A percentile compares a stretch with the other conserved stretches of the same genome.
phyloP scores from a whole-genome alignment of 2,797 vertebrate species.

The Lepus oiostolus region DNA sequence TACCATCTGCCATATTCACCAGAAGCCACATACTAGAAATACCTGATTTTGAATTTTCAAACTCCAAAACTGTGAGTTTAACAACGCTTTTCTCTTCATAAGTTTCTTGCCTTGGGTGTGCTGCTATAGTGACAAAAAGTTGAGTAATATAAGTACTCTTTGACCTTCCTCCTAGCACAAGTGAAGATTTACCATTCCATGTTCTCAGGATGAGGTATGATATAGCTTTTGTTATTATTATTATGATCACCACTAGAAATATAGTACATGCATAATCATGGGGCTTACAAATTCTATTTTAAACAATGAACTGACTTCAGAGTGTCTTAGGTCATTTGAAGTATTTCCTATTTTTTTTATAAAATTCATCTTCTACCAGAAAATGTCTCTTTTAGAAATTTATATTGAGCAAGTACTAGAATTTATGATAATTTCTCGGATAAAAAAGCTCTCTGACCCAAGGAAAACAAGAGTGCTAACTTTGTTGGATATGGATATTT shows the following conservation, averaged over 20 bases:
- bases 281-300: background rate
- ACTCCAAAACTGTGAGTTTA: too few species aligned
- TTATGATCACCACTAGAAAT: background rate
- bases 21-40: too few species aligned
- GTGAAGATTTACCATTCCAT: background rate
- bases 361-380: background rate
- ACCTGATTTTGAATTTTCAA: too few species aligned
- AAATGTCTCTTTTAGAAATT: background rate
- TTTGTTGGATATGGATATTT: background rate
- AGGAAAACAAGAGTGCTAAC: background rate
- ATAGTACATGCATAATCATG: background rate
- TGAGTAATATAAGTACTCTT: too few species aligned
- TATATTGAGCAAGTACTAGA: background rate
- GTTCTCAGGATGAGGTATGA: background rate
- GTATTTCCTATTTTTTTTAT: background rate
- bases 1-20: too few species aligned
- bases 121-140: too few species aligned
- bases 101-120: too few species aligned
- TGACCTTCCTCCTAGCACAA: background rate
- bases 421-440: background rate
- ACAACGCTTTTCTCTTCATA: too few species aligned
- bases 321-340: background rate
- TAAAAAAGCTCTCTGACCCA: background rate
- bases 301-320: background rate
- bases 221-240: background rate